Base-by-base conservation (phyloP, 1,140 invertebrate species). In the Macrobrachium nipponense region DNA sequence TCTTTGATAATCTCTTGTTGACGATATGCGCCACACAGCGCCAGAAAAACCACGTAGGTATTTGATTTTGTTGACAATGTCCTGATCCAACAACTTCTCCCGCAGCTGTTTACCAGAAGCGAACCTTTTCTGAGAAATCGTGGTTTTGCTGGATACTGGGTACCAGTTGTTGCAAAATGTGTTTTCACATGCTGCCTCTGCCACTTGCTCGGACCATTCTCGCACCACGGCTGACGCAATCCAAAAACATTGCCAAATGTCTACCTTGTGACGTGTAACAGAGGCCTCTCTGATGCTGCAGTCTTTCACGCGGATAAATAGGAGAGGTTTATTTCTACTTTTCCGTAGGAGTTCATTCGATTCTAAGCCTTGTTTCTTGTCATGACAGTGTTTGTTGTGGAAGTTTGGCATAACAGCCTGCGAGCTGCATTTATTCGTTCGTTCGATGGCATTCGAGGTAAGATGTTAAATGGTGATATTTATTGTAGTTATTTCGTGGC, bases 141-240 rank as follows among this genome's bases (percentile, higher is more conserved):
- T 51, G 51, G 51, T 51, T 51, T 51, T 51, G 51, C 51, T 51
- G 51, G 51, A 51, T 51, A 51, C 8, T 51, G 51, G 51, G 51
- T 51, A 51, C 51, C 51, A 51, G 51, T 51, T 51, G 51, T 51
- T 51, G 51, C 51, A 51, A 51, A 51, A 51, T 51, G 51, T 51
- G 51, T 51, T 51, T 51, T 51, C 51, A 51, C 51, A 51, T 51
- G 51, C 51, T 51, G 51, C 12, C 27, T 51, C 51, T 51, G 12
- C 51, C 51, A 51, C 51, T 51, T 51, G 51, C 27, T 36, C 27
- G 27, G 27, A 36, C 51, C 51, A 51, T 51, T 51, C 51, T 51
- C 2, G 51, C 51, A 51, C 51, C 51, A 6, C 51, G 66, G 44
- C 83, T 86, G 83, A 86, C 73, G 83, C 83, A 86, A 86, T 86